Evolutionary conservation across 2,113 vertebrate species (phyloP).

Genomic region (Alligator mississippiensis): DNA sequence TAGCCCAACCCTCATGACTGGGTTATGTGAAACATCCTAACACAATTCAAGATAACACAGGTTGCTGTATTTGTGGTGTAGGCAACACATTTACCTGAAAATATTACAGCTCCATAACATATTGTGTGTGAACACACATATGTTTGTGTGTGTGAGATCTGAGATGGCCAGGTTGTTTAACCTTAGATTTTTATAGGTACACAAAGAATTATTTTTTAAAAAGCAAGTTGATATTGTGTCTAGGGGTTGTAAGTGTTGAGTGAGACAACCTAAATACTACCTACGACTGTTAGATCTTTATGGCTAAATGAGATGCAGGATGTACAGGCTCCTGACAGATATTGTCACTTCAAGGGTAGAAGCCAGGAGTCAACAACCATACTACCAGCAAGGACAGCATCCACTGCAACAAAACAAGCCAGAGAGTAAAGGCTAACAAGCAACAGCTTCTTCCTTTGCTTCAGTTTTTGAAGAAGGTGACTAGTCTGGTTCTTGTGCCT

Average conservation of each 20-base stretch:
- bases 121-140: no score
- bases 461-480: neutral
- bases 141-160: neutral
- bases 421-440: neutral
- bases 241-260: no score
- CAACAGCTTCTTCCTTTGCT: neutral
- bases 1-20: neutral
- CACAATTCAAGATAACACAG: neutral
- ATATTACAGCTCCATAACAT: neutral
- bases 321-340: no score
- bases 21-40: neutral
- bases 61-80: neutral
- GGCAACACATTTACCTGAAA: neutral
- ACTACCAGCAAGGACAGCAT: constrained; percentile 30
- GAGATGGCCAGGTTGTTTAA: neutral
- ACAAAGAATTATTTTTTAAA: neutral
- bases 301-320: no score
- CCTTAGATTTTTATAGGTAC: neutral
- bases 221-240: no score
- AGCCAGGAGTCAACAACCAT: neutral
- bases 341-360: no score
- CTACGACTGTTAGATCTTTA: no score
- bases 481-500: neutral
- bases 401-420: neutral
- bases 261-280: no score